Percentiles rank a stretch among this genome's conserved stretches.
Evolutionary conservation across 2,113 vertebrate species (phyloP).

Genomic region (Sprattus sprattus): DNA sequence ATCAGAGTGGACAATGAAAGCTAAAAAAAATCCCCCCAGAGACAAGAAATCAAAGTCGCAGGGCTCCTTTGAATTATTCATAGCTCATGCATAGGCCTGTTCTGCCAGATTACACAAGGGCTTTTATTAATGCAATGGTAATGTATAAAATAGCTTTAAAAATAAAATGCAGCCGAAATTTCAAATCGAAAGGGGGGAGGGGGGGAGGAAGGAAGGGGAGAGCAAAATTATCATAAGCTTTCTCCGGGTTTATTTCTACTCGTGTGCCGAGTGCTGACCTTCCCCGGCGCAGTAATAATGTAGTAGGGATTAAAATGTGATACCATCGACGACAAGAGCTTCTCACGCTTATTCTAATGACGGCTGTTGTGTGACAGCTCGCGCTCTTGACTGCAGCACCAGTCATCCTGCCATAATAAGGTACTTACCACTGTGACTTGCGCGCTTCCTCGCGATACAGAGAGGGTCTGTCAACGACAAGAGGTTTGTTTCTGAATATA

Average conservation of each 20-base stretch:
- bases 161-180: constrained; percentile 53
- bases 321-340: constrained; percentile 74
- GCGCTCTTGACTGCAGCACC: constrained; percentile 62
- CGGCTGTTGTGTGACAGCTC: constrained; percentile 71
- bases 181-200: constrained; percentile 48
- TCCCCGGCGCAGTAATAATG: constrained; percentile 69
- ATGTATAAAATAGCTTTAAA: constrained; percentile 68
- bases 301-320: constrained; percentile 75
- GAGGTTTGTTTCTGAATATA: constrained; percentile 29
- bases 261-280: constrained; percentile 72
- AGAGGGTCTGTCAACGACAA: constrained; percentile 26
- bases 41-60: constrained; percentile 65
- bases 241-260: constrained; percentile 66
- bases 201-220: not conserved
- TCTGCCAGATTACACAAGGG: constrained; percentile 77
- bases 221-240: constrained; percentile 56
- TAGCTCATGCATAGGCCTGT: constrained; percentile 63
- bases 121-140: constrained; percentile 78
- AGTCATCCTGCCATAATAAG: constrained; percentile 59
- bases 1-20: constrained; percentile 74
- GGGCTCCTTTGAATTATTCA: constrained; percentile 85
- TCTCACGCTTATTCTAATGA: constrained; percentile 75
- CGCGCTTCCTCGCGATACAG: constrained; percentile 38
- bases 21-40: constrained; percentile 59
- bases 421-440: constrained; percentile 55